A percentile compares a stretch with the other conserved stretches of the same genome.
Evolutionary conservation across 1,140 invertebrate genomes (phyloP).

Genomic region (Formica selysi): DNA sequence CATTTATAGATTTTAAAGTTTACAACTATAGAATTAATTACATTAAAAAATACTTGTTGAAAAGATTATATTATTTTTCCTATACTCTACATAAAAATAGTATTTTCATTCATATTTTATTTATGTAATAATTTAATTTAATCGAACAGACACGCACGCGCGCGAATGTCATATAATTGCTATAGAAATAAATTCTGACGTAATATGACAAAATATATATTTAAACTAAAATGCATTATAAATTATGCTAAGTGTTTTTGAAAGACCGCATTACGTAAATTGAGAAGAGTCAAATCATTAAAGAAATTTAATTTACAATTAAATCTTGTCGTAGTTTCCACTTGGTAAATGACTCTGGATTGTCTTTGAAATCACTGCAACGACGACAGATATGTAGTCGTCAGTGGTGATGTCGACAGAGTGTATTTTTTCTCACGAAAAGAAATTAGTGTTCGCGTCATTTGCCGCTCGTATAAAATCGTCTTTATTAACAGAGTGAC

Average conservation of each 20-base stretch:
- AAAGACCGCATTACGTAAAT: background rate
- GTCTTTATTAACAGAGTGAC: constrained; percentile 50
- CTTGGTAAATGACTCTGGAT: constrained; percentile 3
- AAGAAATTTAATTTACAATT: constrained; percentile 14
- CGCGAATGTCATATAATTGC: background rate
- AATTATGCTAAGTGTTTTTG: background rate
- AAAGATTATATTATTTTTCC: background rate
- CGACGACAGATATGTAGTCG: constrained; percentile 35
- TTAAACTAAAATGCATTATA: constrained; percentile 1
- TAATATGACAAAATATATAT: background rate
- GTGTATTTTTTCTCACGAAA: constrained; percentile 43
- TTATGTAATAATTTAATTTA: background rate
- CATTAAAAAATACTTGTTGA: background rate
- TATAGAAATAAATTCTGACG: background rate
- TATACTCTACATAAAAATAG: background rate
- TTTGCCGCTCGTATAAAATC: constrained; percentile 23
- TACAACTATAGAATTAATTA: background rate
- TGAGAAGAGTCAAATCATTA: background rate
- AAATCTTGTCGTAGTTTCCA: constrained; percentile 30
- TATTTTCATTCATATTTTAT: background rate
- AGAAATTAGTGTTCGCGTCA: constrained; percentile 62
- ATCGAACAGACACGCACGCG: background rate
- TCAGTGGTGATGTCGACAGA: constrained; percentile 50
- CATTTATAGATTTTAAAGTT: background rate
- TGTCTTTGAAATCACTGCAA: constrained; percentile 26